A percentile compares a stretch with the other conserved stretches of the same genome.
Evolutionary conservation across 2,888 invertebrate species (phyloP).

Genomic region (Dascillus cervinus): DNA sequence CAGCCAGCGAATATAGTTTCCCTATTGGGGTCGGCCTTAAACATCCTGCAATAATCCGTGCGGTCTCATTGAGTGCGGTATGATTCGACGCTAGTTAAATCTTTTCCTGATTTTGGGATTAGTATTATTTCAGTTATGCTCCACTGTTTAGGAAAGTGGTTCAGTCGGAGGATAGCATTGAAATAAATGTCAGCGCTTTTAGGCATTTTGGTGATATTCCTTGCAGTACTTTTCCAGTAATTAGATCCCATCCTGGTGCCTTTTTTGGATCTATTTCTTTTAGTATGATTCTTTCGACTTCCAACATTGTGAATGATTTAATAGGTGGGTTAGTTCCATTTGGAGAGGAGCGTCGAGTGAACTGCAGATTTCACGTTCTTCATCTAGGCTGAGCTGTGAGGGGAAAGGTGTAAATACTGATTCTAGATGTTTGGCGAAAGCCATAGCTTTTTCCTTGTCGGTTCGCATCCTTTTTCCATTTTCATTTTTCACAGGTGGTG

Average conservation of each 20-base stretch:
- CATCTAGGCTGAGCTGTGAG: constrained; percentile 3
- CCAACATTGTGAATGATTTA: constrained; percentile 2
- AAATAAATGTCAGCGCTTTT: constrained; percentile 1
- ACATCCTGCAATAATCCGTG: too few species aligned
- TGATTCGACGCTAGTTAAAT: too few species aligned
- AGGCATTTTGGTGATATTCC: constrained; percentile 1
- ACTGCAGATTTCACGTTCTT: constrained; percentile 2
- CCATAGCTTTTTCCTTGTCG: constrained; percentile 5
- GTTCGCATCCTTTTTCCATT: constrained; percentile 3
- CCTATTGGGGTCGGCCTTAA: too few species aligned
- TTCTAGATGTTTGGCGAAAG: constrained; percentile 3
- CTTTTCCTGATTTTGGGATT: too few species aligned
- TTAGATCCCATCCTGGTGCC: constrained; percentile 1
- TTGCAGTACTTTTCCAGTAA: constrained; percentile 4
- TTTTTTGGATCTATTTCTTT: constrained; percentile 1
- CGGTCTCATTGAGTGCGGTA: too few species aligned
- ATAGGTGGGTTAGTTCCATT: constrained; percentile 5
- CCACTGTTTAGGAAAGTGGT: background rate
- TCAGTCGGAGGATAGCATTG: constrained; percentile 2
- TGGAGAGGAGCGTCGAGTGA: constrained; percentile 4
- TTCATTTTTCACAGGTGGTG: constrained; percentile 3
- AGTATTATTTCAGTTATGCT: too few species aligned
- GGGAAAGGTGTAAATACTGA: constrained; percentile 2
- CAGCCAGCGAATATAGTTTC: too few species aligned
- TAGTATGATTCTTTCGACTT: background rate